These are phyloP conservation scores for Amblyraja radiata DNA, from an alignment of 2,797 vertebrate species.

Conservation along the genomic window DNA sequence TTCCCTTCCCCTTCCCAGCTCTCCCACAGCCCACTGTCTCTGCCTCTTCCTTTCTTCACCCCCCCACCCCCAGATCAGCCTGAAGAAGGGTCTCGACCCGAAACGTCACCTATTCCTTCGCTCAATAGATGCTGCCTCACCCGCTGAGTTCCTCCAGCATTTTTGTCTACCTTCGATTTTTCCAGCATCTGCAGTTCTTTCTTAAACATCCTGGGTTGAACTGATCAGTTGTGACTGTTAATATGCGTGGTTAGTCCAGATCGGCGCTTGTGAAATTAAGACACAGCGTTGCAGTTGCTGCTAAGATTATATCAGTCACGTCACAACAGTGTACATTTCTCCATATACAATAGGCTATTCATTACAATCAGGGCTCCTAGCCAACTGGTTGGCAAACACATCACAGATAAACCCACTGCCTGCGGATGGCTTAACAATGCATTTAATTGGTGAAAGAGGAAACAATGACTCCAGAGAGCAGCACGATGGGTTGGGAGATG, in stretches of 20 bases:
- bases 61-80: no score
- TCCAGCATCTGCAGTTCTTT: no score
- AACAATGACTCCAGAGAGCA: not conserved
- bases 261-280: not conserved
- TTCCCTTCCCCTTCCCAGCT: no score
- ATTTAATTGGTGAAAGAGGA: not conserved
- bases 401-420: not conserved
- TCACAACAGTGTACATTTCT: not conserved
- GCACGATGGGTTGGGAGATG: not conserved
- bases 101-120: no score
- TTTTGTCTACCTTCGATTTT: no score
- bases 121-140: no score
- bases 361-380: conserved; percentile 4
- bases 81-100: no score
- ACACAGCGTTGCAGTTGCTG: not conserved
- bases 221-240: no score
- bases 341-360: not conserved
- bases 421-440: not conserved
- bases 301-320: not conserved
- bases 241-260: not conserved
- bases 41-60: no score
- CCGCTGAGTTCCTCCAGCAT: no score
- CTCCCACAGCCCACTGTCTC: no score
- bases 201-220: not conserved
- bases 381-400: not conserved